Evolutionary conservation across 1,140 invertebrate genomes (phyloP).

Genomic region (Adoxophyes honmai): DNA sequence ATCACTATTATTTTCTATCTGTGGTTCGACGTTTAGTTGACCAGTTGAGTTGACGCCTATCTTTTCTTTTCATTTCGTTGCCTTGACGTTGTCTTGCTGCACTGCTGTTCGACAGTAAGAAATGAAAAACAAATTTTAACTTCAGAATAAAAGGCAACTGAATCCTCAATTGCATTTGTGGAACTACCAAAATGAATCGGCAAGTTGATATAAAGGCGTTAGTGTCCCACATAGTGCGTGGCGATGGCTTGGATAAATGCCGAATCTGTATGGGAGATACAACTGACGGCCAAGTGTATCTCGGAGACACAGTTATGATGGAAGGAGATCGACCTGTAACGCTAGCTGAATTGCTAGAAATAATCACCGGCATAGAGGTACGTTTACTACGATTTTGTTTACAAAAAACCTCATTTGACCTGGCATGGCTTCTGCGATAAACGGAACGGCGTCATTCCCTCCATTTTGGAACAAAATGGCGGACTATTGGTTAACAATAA

Average conservation of each 20-base stretch:
- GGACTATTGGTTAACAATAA: slow-evolving; percentile 5
- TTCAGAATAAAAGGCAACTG: background rate
- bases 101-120: background rate
- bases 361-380: slow-evolving; percentile 63
- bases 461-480: slow-evolving; percentile 54
- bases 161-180: background rate
- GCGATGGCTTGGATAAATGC: slow-evolving; percentile 60
- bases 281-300: slow-evolving; percentile 56
- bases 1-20: background rate
- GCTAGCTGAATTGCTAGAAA: slow-evolving; percentile 54
- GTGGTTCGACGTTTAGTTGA: slow-evolving; percentile 4
- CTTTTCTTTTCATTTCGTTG: background rate
- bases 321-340: slow-evolving; percentile 57
- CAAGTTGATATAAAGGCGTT: slow-evolving; percentile 65
- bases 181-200: slow-evolving; percentile 40
- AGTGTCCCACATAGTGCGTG: slow-evolving; percentile 58
- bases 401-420: background rate
- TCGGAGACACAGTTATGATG: slow-evolving; percentile 65
- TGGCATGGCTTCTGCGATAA: slow-evolving; percentile 45
- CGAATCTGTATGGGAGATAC: slow-evolving; percentile 69
- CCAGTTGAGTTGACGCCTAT: slow-evolving; percentile 10
- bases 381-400: slow-evolving; percentile 24
- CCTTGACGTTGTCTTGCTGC: background rate
- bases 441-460: slow-evolving; percentile 59
- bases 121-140: background rate